Evolutionary conservation across 35 echinoderm and acorn worm species (phyloP), one percentile per base, ranked within the genome.

Genomic region (Apostichopus parvimensis): DNA sequence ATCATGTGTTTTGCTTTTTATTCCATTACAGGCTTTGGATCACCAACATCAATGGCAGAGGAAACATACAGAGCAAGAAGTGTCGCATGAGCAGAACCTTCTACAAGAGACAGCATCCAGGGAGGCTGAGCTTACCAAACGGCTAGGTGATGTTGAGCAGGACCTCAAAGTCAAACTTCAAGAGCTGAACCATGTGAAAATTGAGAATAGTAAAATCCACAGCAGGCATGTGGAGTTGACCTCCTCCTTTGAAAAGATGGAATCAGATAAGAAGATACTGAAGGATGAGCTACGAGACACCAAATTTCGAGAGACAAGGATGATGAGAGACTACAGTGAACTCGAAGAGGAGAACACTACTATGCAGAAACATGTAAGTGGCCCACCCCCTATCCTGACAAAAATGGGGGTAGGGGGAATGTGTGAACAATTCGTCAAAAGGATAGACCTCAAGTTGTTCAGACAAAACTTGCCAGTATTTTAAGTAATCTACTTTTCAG

Each of bases 291-390:
- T 95, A 2, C 26, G 96, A 68, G 96, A 98, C 84, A 79, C 90
- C 21, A 95, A 98, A 77, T 98, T 95, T 21, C 61, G 96, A 71
- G 96, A 98, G 87, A 94, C 79, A 5, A 93, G 96, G 53, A 72
- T 98, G 62, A 87, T 98, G 18, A 89, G 93, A 73, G 96, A 98
- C 76, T 98, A 98, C 76, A 98, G 96, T 91, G 96, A 98, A 77
- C 93, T 98, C 53, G 96, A 98, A 73, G 96, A 98, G 72, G 96
- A 98, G 80, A 98, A 98, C 79, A 98, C 95, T 87, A 86, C 88
- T 90, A 95, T 98, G 94, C 96, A 98, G 66, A 98, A 98, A 88
- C 96, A 98, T 93, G 96, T 98, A 61, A 92, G 92, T 92, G 21
- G 45, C 75, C 4, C 9, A 34, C 0, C 28, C 34, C 34, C 34